These are phyloP conservation scores for Gonioctena quinquepunctata DNA, from an alignment of 1,140 invertebrate species.

Conservation along the genomic window DNA sequence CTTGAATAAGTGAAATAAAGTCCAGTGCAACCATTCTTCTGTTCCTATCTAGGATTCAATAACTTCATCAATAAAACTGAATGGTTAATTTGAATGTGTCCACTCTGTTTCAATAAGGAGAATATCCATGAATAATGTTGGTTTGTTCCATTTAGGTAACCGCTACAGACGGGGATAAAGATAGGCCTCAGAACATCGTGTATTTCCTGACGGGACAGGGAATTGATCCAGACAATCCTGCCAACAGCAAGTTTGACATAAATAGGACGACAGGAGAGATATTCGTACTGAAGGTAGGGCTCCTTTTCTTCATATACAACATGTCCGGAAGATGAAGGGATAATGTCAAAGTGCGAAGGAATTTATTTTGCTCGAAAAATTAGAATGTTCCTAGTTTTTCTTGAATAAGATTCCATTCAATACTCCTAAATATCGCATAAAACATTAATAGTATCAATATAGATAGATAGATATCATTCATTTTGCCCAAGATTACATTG, in stretches of 20 bases:
- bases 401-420: too few species aligned
- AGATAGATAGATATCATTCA: too few species aligned
- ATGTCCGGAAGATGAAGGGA: too few species aligned
- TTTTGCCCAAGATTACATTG: too few species aligned
- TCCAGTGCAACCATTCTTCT: background rate
- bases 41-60: too few species aligned
- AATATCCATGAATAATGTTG: background rate
- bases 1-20: background rate
- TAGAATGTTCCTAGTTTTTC: too few species aligned
- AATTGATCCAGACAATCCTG: slow-evolving; percentile 91
- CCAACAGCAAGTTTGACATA: slow-evolving; percentile 95
- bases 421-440: too few species aligned
- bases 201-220: slow-evolving; percentile 96
- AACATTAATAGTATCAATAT: too few species aligned
- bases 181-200: slow-evolving; percentile 92
- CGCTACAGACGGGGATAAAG: slow-evolving; percentile 93
- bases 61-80: too few species aligned
- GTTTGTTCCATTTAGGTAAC: slow-evolving; percentile 72
- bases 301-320: too few species aligned
- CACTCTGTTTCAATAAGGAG: background rate
- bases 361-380: too few species aligned
- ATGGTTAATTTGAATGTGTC: background rate
- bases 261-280: slow-evolving; percentile 93
- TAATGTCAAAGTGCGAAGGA: too few species aligned
- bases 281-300: slow-evolving; percentile 87